Base-by-base conservation (phyloP, 2,797 vertebrate genomes). In the Acanthurus tractus region DNA sequence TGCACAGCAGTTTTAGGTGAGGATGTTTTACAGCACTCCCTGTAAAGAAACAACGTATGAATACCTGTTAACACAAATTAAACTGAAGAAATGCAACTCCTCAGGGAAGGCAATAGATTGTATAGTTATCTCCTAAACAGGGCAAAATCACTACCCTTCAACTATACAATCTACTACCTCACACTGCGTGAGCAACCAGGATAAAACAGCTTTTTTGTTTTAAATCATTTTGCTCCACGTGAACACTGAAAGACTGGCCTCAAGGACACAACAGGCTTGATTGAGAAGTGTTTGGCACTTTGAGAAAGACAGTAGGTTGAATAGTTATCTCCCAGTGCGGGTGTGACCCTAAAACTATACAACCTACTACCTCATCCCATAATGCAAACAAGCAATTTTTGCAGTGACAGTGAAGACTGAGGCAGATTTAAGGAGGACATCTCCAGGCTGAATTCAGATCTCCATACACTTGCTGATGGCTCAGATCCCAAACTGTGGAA, bases 281-380 rank as follows among this genome's bases (percentile, higher is more conserved):
- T 20, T 7, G 34, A 78, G 92, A 70, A n/a, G 95, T 80, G 87
- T 90, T 92, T 90, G 93, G 85, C 93, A 93, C 97, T 93, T 96
- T 99, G 96, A 96, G 98, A 99, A 98, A 99, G 98, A 99, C 97
- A 99, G 97, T 98, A 99, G 97, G 97, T 96, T 99, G 97, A 97
- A 98, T 98, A 99, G 98, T 99, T 98, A 99, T 99, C 98, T 99
- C 97, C 98, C 97, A 97, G 96, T 96, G 96, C 87, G 97, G 97
- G 97, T 99, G 95, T 97, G 96, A 98, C 97, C 97, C 97, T 97
- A 99, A 98, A 99, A 99, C 98, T 99, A 99, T 98, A 99, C 98
- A 99, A 99, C 97, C 97, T 98, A 99, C 98, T 99, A 99, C 98
- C 98, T 99, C 98, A 99, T 96, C 97, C 95, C 97, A 99, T 94